Base-by-base conservation (phyloP, 2,113 vertebrate species). In the Limnothrissa miodon region DNA sequence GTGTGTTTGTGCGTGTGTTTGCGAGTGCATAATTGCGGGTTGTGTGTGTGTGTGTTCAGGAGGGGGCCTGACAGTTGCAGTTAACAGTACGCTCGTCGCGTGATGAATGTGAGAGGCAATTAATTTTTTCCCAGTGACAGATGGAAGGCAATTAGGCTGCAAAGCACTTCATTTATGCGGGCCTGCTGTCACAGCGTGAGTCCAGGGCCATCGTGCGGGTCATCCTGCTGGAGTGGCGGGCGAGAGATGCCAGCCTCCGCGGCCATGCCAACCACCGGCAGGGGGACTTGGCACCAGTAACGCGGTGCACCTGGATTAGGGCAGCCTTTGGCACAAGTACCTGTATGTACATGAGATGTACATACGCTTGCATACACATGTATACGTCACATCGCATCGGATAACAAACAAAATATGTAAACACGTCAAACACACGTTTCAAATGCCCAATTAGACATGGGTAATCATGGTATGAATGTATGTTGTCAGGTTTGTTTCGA, bases 61-160 rank as follows among this genome's bases (percentile, higher is more conserved):
- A 62, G 33, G 66, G 66, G 15, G 59, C n/a, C 59, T 74, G 66
- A 74, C 66, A 74, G 66, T 74, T 74, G 66, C 66, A 33, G 29
- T 36, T 74, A 74, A 74, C 66, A 33, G 66, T 74, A 33, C 66
- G 33, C 66, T 74, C 29, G 4, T 74, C 13, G 66, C 39, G 25
- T 45, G 39, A 62, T 81, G 59, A 70, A 51, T 56, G 78, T 81
- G 82, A 80, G 83, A 83, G 78, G 83, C 85, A 83, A 82, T 85
- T 89, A 84, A 84, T 86, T 74, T 74, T 74, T 85, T 84, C 83
- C 82, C 86, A 48, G 78, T 88, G 86, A 85, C 89, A 90, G 89
- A 90, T 88, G 86, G 89, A 88, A 83, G 87, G 82, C 87, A 87
- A 89, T 90, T 90, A 87, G 81, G 45, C 59, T 39, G 79, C 48